A percentile compares a stretch with the other conserved stretches of the same genome.
Evolutionary conservation across 2,888 invertebrate genomes (phyloP).

Genomic region (Lasioglossum pauxillum): DNA sequence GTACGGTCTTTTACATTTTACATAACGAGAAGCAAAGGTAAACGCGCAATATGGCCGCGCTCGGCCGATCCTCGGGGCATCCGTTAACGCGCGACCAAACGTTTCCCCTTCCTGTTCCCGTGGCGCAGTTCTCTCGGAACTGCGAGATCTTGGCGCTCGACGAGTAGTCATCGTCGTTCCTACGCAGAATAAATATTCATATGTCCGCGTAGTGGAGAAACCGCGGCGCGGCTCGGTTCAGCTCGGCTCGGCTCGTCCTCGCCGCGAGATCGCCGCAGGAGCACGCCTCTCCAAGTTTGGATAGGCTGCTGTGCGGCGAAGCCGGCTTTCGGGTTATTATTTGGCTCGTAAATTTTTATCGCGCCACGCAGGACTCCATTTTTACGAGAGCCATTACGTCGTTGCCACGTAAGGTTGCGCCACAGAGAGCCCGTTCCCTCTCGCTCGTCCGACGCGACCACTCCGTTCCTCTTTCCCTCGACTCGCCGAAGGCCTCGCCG

Average conservation of each 20-base stretch:
- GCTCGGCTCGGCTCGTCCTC: slow-evolving; percentile 9
- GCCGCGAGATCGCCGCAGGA: slow-evolving; percentile 32
- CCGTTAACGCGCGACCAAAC: slow-evolving; percentile 12
- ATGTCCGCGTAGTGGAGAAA: slow-evolving; percentile 13
- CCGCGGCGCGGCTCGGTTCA: not conserved
- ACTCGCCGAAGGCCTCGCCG: not conserved
- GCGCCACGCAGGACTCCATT: slow-evolving; percentile 74
- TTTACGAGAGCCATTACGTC: slow-evolving; percentile 79
- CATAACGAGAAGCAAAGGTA: slow-evolving; percentile 1
- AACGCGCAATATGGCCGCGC: not conserved
- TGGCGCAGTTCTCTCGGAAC: not conserved
- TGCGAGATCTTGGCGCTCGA: not conserved
- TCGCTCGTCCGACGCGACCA: not conserved
- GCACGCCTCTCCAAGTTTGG: slow-evolving; percentile 52
- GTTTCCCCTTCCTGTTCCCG: not conserved
- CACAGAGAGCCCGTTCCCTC: slow-evolving; percentile 38
- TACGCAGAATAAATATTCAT: slow-evolving; percentile 57
- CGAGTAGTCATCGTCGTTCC: slow-evolving; percentile 23
- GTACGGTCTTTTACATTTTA: not conserved
- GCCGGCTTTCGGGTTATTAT: slow-evolving; percentile 74
- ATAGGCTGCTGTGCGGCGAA: slow-evolving; percentile 35
- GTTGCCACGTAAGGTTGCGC: slow-evolving; percentile 74
- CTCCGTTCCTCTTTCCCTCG: not conserved
- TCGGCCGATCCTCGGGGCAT: not conserved
- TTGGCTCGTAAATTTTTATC: slow-evolving; percentile 81